Base-by-base conservation (phyloP, 2,888 invertebrate species). In the Alentia gelatinosa region DNA sequence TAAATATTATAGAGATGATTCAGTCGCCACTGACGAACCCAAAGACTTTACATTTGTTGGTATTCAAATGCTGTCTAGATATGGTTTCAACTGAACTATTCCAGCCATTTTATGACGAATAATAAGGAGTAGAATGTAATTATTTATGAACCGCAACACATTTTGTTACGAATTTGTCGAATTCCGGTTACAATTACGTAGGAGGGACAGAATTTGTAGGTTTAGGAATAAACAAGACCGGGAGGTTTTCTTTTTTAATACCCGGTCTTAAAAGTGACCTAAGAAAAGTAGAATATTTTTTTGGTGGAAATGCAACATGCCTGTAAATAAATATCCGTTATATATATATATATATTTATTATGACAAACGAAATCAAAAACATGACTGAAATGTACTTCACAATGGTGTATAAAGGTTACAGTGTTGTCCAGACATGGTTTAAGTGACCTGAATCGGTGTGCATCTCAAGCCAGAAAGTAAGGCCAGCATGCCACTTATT, bases 311-410 rank as follows among this genome's bases (percentile, higher is more conserved):
- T 79, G 37, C 79, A 79, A 79, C 79, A 35, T 35, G 37, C 79
- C 79, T 79, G 79, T 79, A 79, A 79, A 79, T 79, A 79, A 35
- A 79, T 79, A 35, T 37, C 37, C 79, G 79, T 79, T 79, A 79
- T 37, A 79, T 79, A 79, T 79, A 79, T 39, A 35, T 79, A 37
- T 79, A 75, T 75, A 63, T 63, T 63, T 63, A 33, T 33, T 79
- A 39, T 79, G 79, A 79, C 37, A 39, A 79, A 79, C 79, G 37
- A 79, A 79, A 79, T 79, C 79, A 79, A 79, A 79, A 79, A 39
- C 19, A 26, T 9, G 26, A 79, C 15, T 35, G 39, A 79, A 79
- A 37, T 12, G 39, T 79, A 79, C 79, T 79, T 79, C 79, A 79
- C 79, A 79, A 79, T 23, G 15, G 39, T 79, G n/a, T 79, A 79